These are phyloP conservation scores for Dunckerocampus dactyliophorus DNA, from an alignment of 2,113 vertebrate species.

Conservation along the genomic window DNA sequence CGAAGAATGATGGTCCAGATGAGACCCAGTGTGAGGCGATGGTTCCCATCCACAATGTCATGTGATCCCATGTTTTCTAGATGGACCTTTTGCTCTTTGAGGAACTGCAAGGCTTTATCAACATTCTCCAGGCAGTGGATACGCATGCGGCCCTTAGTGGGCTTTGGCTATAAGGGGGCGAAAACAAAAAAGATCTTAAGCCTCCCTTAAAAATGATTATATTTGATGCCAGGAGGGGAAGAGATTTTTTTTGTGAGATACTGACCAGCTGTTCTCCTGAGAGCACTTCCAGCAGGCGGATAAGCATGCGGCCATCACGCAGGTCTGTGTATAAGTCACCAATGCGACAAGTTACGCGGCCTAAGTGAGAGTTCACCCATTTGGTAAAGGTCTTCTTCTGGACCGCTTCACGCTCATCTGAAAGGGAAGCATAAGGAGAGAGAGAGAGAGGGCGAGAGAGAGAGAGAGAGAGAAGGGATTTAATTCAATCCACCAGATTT, in stretches of 20 bases:
- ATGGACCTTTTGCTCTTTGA: constrained; percentile 92
- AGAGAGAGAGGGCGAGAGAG: background rate
- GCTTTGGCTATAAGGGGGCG: constrained; percentile 76
- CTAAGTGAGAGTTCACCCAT: constrained; percentile 94
- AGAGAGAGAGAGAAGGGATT: background rate
- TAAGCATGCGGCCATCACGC: constrained; percentile 88
- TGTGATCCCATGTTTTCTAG: constrained; percentile 94
- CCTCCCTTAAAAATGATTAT: constrained; percentile 13
- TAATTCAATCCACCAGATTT: background rate
- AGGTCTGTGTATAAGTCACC: constrained; percentile 89
- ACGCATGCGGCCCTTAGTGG: constrained; percentile 90
- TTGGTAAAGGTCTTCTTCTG: constrained; percentile 97
- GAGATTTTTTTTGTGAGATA: constrained; percentile 18
- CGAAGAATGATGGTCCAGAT: constrained; percentile 95
- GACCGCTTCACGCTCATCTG: constrained; percentile 91
- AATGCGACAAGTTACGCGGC: constrained; percentile 85
- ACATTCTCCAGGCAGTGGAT: constrained; percentile 95
- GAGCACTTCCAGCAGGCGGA: constrained; percentile 87
- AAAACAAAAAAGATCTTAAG: constrained; percentile 3
- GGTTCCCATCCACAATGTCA: constrained; percentile 92
- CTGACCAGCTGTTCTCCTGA: constrained; percentile 91
- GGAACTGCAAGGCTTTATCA: constrained; percentile 90
- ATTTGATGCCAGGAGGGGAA: constrained; percentile 19
- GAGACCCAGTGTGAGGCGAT: constrained; percentile 87
- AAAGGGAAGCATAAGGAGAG: constrained; percentile 8